These are phyloP conservation scores for Hyperopisus bebe DNA, from an alignment of 2,113 vertebrate species.

Conservation along the genomic window DNA sequence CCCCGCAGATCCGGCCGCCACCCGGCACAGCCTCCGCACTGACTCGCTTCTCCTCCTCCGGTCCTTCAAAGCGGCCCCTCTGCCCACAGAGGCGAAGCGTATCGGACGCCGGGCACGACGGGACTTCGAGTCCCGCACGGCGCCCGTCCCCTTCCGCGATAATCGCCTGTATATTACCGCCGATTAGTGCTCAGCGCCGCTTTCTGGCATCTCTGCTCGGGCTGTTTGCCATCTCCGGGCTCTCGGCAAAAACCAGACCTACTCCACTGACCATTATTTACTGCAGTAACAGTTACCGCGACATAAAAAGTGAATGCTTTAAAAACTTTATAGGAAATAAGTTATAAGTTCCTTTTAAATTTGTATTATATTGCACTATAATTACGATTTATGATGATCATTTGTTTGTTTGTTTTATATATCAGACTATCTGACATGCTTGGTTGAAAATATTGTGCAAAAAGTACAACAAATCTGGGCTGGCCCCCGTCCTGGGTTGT, in stretches of 20 bases:
- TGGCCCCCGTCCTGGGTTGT: too few relatives aligned
- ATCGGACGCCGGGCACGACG: constrained; percentile 39
- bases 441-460: neutral
- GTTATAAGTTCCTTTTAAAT: neutral
- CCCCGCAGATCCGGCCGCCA: constrained; percentile 54
- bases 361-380: neutral
- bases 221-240: neutral
- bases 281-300: neutral
- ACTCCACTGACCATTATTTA: neutral
- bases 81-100: constrained; percentile 39
- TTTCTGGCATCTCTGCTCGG: neutral
- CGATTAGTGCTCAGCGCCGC: neutral
- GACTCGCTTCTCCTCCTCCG: constrained; percentile 51
- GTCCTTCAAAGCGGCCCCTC: constrained; percentile 35
- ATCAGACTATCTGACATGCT: neutral
- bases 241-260: neutral
- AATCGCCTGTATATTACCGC: neutral
- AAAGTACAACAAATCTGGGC: neutral
- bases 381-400: neutral
- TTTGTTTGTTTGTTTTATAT: neutral
- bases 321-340: neutral
- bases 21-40: constrained; percentile 42
- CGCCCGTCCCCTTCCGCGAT: neutral
- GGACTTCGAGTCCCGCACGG: constrained; percentile 47
- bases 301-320: neutral